Base-by-base conservation (phyloP, 2,888 invertebrate genomes). In the Neoascia interrupta region DNA sequence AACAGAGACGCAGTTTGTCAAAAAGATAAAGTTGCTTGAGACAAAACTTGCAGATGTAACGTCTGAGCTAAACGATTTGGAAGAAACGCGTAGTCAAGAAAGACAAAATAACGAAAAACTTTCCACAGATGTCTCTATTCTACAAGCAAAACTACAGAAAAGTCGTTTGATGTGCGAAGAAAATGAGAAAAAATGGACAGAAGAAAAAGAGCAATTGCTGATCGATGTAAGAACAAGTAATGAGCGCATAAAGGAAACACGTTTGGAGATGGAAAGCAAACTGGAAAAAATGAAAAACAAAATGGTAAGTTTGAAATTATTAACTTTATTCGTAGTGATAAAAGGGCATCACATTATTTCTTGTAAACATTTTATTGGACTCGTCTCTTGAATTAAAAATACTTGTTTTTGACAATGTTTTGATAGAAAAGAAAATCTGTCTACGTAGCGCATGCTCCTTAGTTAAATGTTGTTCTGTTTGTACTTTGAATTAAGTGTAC, bases 211-310 rank as follows among this genome's bases (percentile, higher is more conserved):
- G 41, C 75, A 83, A 18, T 61, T 84, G 0, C 11, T 81, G 10
- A 74, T 84, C 0, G 85, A 86, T 64, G 74, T 80, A 1, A 69
- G 56, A 15, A 54, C 54, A 0, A 82, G 83, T 15, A 87, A 88
- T 21, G 84, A 88, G 3, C 85, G 85, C 13, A 82, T 88, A 3
- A 88, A 88, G 56, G 88, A 87, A 18, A 87, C 86, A 72, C 88
- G 89, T 1, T 76, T 87, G n/a, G 94, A 94, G 84, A 92, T 94
- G 85, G 94, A 94, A 84, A 91, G 91, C 81, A 95, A 95, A 88
- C 88, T 95, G 84, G 93, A 93, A 84, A 91, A 93, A 87, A 93
- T 95, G 92, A 95, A 95, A 86, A 90, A 92, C 53, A 94, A 94
- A 91, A 94, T 95, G 94, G 94, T 95, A 90, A 92, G 92, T 91